phyloP scores from a whole-genome alignment of 1,140 invertebrate species.

The Tribolium madens region DNA sequence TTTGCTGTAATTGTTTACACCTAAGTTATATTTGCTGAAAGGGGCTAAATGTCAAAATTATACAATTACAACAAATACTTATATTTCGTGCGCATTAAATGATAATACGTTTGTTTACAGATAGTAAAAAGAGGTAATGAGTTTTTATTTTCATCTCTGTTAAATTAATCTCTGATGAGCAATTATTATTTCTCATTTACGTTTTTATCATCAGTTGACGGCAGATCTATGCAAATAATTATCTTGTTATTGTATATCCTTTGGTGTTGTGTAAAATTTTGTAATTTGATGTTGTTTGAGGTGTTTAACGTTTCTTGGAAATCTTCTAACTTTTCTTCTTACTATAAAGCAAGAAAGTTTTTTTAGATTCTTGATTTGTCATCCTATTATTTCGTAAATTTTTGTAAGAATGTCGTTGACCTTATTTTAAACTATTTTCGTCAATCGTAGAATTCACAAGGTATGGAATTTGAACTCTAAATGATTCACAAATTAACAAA shows the following conservation, averaged over 20 bases:
- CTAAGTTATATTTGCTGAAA: not conserved
- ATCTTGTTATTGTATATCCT: not conserved
- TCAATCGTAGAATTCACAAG: not conserved
- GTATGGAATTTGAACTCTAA: not conserved
- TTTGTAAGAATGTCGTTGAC: not conserved
- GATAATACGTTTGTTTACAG: conserved; percentile 4
- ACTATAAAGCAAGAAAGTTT: not conserved
- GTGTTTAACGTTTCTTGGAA: not conserved
- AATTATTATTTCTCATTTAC: not conserved
- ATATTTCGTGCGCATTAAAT: not conserved
- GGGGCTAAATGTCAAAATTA: conserved; percentile 23
- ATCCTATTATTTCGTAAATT: not conserved
- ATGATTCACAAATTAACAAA: not conserved
- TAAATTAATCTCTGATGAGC: conserved; percentile 11
- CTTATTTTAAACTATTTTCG: not conserved
- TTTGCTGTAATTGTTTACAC: not conserved
- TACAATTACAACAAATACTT: conserved; percentile 12
- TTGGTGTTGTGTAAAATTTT: conserved; percentile 16
- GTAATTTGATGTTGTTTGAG: not conserved
- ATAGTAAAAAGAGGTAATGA: not conserved
- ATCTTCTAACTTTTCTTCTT: not conserved
- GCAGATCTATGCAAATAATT: not conserved
- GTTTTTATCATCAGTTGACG: not conserved
- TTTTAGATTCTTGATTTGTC: not conserved
- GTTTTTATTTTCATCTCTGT: not conserved